Evolutionary conservation across 2,113 vertebrate genomes (phyloP), one percentile per base, ranked within the genome.

Genomic region (Scolopax mira): DNA sequence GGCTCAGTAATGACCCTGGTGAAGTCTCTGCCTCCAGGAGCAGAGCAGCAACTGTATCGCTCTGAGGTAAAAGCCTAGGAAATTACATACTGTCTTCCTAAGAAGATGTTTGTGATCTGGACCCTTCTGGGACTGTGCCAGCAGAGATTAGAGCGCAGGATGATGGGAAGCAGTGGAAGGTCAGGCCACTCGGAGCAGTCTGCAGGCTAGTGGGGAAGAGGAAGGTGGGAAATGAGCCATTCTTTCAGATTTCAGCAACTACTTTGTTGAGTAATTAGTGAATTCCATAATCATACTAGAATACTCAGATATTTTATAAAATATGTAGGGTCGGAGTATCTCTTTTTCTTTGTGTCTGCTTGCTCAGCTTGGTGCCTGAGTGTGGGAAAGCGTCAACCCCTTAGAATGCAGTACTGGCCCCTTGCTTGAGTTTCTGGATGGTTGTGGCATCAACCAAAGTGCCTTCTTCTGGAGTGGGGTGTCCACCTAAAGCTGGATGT

Each of bases 301-400:
- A 78, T 4, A 10, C 37, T 79, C 22, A 41, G 25, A 4, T 79
- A 51, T 42, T 84, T 70, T 37, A 66, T 28, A 74, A 57, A 70
- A 85, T 7, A 24, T 4, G 3, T 10, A 11, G 0, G 0, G 16
- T 60, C 18, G 48, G 55, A 81, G 39, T 33, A 35, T 30, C 25
- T 35, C 24, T n/a, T 70, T 58, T 58, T 41, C 31, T 84, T 77
- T 5, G 0, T 22, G 27, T 30, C 60, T 33, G 7, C 64, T 46
- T 41, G 18, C n/a, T 60, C 39, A 58, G 9, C 10, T 25, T 48
- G 5, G 64, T 74, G 18, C 2, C 2, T 8, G 16, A 42, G 42
- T 58, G 8, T 16, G 25, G 55, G 18, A 82, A 44, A 82, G 14
- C 0, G 0, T 3, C 23, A 15, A 21, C 30, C 31, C 42, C 46